Conservation (phyloP, 2,888 invertebrate genomes). For the Rhagium mordax region DNA sequence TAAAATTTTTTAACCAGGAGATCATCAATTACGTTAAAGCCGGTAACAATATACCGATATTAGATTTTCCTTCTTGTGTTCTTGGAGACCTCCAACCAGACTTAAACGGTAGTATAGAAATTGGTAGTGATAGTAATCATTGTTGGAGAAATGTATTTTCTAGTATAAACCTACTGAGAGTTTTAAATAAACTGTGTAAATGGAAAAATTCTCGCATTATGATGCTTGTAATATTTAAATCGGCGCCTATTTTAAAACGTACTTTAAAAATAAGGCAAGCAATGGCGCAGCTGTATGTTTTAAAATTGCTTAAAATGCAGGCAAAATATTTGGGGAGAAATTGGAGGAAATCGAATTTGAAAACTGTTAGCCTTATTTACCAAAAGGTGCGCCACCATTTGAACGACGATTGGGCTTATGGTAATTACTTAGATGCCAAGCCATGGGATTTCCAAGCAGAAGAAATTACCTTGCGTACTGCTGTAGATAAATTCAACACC, state of each 20-base stretch:
- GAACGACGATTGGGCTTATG: slow-evolving; percentile 99
- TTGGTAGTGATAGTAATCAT: slow-evolving; percentile 87
- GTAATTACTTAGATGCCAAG: slow-evolving; percentile 96
- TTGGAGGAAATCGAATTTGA: slow-evolving; percentile 99
- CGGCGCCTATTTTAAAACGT: slow-evolving; percentile 97
- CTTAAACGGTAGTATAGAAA: slow-evolving; percentile 92
- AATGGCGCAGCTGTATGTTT: slow-evolving; percentile 97
- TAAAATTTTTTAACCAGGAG: slow-evolving; percentile 99
- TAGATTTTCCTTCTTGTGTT: slow-evolving; percentile 97
- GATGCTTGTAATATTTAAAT: slow-evolving; percentile 99
- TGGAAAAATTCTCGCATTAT: slow-evolving; percentile 99
- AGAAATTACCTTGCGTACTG: slow-evolving; percentile 93
- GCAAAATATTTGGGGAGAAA: slow-evolving; percentile 98
- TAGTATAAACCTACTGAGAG: slow-evolving; percentile 95
- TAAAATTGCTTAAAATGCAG: slow-evolving; percentile 99
- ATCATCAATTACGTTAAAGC: slow-evolving; percentile 95
- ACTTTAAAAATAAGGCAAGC: slow-evolving; percentile 96
- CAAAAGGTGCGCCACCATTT: slow-evolving; percentile 95
- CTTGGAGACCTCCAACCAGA: slow-evolving; percentile 93
- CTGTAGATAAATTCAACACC: slow-evolving; percentile 96
- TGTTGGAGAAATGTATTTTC: slow-evolving; percentile 99
- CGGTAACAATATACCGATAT: slow-evolving; percentile 92
- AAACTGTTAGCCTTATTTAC: slow-evolving; percentile 99
- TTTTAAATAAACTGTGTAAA: slow-evolving; percentile 98
- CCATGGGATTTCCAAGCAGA: slow-evolving; percentile 99